Base-by-base conservation (phyloP, 1,140 invertebrate genomes). In the Diprion similis region DNA sequence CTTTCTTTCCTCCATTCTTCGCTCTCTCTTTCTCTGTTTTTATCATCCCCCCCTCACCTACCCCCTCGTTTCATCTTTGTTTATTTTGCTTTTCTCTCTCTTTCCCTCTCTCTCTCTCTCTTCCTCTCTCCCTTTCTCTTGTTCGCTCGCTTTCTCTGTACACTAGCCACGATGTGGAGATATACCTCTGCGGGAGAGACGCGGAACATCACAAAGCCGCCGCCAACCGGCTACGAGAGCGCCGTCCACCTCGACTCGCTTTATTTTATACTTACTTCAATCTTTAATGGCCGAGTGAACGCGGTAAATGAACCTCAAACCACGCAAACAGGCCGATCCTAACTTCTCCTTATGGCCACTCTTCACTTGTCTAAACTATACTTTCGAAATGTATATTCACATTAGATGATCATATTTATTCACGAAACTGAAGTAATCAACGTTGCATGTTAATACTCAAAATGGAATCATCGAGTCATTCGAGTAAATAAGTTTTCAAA, bases 1-100 rank as follows among this genome's bases (percentile, higher is more conserved):
- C 70, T 76, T 71, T 71, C 59, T 66, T 47, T 67, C 68, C 46
- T 46, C 47, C 68, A 19, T 66, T 67, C 66, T 72, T 65, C 6
- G 47, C 59, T 47, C 46, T 46, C 59, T 69, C 59, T 37, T 59
- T 45, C 24, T 46, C 47, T 9, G 9, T 67, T 37, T 15, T 68
- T 37, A 37, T 13, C 19, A 7, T 68, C n/a, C 37, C 66, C 11
- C 17, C 37, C 66, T 15, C 11, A 10, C 10, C 37, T 15, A 18
- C 66, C 17, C 10, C 37, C 68, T 24, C 45, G 10, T 59, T 73
- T 15, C 37, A 10, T 48, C 18, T 24, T 8, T 45, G 17, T 45
- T 37, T 71, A 51, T 71, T 46, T 10, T 68, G 65, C 46, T 47
- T 68, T 68, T 59, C 24, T 59, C 19, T 69, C 46, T 59, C 19